Base-by-base conservation (phyloP, 2,888 invertebrate genomes). In the Anoplius nigerrimus region DNA sequence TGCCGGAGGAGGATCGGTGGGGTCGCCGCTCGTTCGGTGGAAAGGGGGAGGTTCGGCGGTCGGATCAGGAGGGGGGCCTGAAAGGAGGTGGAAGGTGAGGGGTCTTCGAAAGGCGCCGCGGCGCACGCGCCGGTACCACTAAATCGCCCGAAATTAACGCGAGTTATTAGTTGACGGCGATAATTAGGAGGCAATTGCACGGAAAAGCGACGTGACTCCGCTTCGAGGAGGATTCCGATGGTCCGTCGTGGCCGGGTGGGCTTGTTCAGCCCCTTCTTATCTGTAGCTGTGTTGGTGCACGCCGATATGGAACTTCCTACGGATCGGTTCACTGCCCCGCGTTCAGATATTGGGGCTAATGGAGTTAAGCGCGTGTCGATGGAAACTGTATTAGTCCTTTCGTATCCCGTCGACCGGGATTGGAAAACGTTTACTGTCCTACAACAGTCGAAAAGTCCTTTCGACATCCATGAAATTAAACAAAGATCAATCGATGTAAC, bases 161-260 rank as follows among this genome's bases (percentile, higher is more conserved):
- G 87, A 88, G 88, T 88, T 88, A 88, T 88, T 87, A 88, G 88
- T 88, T 87, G 82, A 84, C 82, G 83, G 82, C 78, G 84, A 87
- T 86, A 88, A 88, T 88, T 87, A 88, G 86, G 78, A 79, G 79
- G 87, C 86, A 87, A 88, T 88, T 88, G 88, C 82, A 84, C 75
- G 86, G 88, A 88, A 88, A 87, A 86, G 81, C 84, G 82, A 79
- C 75, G 72, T 71, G 68, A 66, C 69, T 66, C 59, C 64, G 68
- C 66, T 65, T 65, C 62, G 59, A 46, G 54, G 51, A 61, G 72
- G 69, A 72, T 72, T 71, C 68, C 72, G 66, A 75, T 76, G 58
- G 66, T 65, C 61, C 55, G 43, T 60, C 27, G 58, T 48, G 16
- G 43, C 20, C 56, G 45, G 21, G 42, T 52, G 42, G 48, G 68